A percentile compares a stretch with the other conserved stretches of the same genome.
Conservation (phyloP, 2,797 vertebrate species). For the Mallotus villosus region DNA sequence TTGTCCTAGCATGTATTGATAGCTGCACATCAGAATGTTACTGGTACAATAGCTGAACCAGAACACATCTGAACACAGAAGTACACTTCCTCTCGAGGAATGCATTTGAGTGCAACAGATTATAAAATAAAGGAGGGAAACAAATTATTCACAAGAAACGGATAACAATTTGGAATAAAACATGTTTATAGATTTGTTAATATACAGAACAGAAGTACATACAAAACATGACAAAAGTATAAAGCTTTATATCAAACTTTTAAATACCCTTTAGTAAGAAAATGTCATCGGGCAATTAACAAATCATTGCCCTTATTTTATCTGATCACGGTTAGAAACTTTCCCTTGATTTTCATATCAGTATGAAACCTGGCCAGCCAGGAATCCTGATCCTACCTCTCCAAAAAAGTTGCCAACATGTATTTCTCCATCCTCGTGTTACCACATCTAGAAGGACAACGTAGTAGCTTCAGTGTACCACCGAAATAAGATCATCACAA, state of each 20-base stretch:
- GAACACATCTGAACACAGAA: neutral
- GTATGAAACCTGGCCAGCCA: slow-evolving; percentile 78
- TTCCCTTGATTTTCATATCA: slow-evolving; percentile 44
- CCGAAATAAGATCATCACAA: slow-evolving; percentile 26
- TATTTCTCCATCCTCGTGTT: slow-evolving; percentile 33
- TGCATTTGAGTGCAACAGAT: neutral
- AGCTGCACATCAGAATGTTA: slow-evolving; percentile 31
- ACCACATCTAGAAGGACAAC: slow-evolving; percentile 19
- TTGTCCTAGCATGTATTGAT: slow-evolving; percentile 64
- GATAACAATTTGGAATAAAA: neutral
- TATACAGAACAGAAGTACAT: slow-evolving; percentile 56
- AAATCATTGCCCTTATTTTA: slow-evolving; percentile 16
- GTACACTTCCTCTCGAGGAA: neutral
- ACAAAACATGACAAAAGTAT: slow-evolving; percentile 54
- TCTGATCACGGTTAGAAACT: slow-evolving; percentile 26
- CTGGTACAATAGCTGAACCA: neutral
- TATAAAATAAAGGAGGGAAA: neutral
- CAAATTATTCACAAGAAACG: neutral
- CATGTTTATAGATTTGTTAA: slow-evolving; percentile 68
- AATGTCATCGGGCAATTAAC: slow-evolving; percentile 39
- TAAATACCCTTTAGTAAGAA: slow-evolving; percentile 63
- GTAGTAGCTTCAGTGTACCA: slow-evolving; percentile 25
- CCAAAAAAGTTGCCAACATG: slow-evolving; percentile 25
- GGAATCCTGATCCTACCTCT: slow-evolving; percentile 52
- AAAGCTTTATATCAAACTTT: slow-evolving; percentile 60